These are phyloP conservation scores for Egretta garzetta DNA, from an alignment of 2,113 vertebrate species.

Conservation along the genomic window DNA sequence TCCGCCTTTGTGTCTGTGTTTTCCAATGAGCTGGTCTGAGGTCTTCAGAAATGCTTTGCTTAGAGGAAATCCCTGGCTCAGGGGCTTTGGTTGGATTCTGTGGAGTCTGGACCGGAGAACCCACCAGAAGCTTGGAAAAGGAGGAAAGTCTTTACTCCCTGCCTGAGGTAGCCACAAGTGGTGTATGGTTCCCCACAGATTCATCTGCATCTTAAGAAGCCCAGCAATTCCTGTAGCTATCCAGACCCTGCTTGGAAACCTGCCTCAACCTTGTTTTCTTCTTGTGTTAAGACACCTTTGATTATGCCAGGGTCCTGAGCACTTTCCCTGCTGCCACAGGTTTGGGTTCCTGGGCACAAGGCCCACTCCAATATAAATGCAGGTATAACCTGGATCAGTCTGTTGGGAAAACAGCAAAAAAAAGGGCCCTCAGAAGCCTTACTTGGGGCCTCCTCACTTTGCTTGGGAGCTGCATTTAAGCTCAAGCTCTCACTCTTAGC, in stretches of 20 bases:
- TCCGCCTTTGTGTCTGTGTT: too few relatives aligned
- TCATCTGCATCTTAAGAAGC: not conserved
- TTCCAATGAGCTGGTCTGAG: not conserved
- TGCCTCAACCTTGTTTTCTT: not conserved
- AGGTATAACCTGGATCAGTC: not conserved
- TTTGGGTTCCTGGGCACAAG: not conserved
- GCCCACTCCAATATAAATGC: not conserved
- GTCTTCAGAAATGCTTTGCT: not conserved
- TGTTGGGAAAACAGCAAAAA: not conserved
- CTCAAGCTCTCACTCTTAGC: not conserved
- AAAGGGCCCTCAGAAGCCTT: not conserved
- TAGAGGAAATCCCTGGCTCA: not conserved
- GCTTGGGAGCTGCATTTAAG: not conserved
- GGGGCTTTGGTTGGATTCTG: not conserved
- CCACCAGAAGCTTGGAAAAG: not conserved
- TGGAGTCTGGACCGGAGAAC: not conserved
- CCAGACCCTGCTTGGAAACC: not conserved
- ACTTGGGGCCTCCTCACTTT: not conserved
- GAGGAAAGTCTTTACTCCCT: not conserved
- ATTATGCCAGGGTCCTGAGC: not conserved
- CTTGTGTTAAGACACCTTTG: not conserved
- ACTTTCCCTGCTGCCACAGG: rapidly evolving
- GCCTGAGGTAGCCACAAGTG: not conserved
- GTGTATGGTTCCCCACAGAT: not conserved
- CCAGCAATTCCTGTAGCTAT: not conserved